Evolutionary conservation across 2,888 invertebrate species (phyloP).

Genomic region (Pristionchus arcanus): DNA sequence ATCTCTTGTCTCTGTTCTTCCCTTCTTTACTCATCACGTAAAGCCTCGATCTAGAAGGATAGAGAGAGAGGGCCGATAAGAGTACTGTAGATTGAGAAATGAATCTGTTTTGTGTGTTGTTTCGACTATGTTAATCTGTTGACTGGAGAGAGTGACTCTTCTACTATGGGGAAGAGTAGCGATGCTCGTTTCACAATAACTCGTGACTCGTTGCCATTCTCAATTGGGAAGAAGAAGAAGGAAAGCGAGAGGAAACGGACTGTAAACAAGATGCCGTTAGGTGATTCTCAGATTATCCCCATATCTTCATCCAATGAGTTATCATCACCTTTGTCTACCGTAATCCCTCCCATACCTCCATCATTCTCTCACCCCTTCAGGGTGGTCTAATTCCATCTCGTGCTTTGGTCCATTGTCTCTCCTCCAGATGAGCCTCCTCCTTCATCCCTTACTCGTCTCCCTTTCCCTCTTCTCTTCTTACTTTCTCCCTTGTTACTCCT

Average conservation of each 20-base stretch:
- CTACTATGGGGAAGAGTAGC: background rate
- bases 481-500: background rate
- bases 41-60: background rate
- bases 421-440: background rate
- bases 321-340: constrained; percentile 2
- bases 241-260: background rate
- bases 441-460: background rate
- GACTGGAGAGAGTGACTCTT: background rate
- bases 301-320: background rate
- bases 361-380: background rate
- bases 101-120: background rate
- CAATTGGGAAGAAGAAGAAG: background rate
- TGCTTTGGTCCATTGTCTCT: constrained; percentile 6
- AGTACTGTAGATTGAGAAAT: background rate
- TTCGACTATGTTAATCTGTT: background rate
- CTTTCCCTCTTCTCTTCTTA: background rate
- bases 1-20: background rate
- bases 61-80: background rate
- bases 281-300: background rate
- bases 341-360: background rate
- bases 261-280: background rate
- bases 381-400: background rate
- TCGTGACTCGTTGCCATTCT: background rate
- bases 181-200: background rate
- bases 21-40: background rate